Evolutionary conservation across 2,888 invertebrate species (phyloP), one percentile per base, ranked within the genome.

Genomic region (Athrips mouffetella): DNA sequence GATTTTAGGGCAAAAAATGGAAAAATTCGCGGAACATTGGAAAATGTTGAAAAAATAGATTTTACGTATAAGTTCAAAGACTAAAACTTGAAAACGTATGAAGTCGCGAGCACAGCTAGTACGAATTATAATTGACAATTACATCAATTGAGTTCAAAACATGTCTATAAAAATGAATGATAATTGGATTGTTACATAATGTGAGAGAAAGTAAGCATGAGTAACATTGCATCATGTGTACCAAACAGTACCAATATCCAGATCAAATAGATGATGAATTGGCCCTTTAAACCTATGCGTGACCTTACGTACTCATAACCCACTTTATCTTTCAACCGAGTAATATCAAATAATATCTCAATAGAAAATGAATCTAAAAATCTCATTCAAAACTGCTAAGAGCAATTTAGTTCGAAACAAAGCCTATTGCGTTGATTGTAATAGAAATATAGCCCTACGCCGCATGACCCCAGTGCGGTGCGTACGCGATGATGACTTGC

Each of bases 401-500:
- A 18, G 37, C 18, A 37, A 37, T n/a, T 37, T 11, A 8, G 37
- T 37, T 37, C 5, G 7, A 35, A 30, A 44, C 44, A 44, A 44
- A 29, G 30, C 44, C 18, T 7, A 21, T 10, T 44, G 31, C 44
- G 31, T 31, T 44, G 31, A 44, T 44, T 18, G 44, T 31, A 16
- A 44, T 44, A 44, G 44, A 44, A 44, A 44, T 44, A 44, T 44
- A 42, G 42, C 44, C 31, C n/a, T 31, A 21, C 25, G 15, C 44
- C 44, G 11, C 44, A 31, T 44, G 44, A 44, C 44, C 44, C 21
- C 31, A 31, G 44, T 8, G 23, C 39, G 39, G 21, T 29, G 31
- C 44, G 44, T 11, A 44, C 44, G 44, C 44, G 45, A 45, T 48
- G 51, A 51, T 51, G 51, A 48, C 51, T 50, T 50, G 48, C 45